Base-by-base conservation (phyloP, 2,888 invertebrate species). In the Sympetrum striolatum region DNA sequence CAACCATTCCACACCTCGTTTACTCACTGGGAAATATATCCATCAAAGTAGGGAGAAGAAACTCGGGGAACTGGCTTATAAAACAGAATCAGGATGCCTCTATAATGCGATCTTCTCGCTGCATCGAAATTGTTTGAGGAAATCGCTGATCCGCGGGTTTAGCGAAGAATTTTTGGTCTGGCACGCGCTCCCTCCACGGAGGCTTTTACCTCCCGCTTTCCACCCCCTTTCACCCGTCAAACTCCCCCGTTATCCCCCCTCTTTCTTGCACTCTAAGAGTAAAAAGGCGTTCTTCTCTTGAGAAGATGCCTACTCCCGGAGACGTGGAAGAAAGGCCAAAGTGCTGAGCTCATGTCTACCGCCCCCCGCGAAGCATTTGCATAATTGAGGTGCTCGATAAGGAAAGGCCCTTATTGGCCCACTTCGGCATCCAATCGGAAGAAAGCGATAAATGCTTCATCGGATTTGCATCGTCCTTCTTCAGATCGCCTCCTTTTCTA, bases 311-410 rank as follows among this genome's bases (percentile, higher is more conserved):
- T 73, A 25, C 73, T 73, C 31, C 73, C 15, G 31, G n/a, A 22
- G 25, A 64, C 8, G 64, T 2, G 64, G 73, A 73, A 73, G 73
- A 25, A 73, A 73, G n/a, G 25, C 73, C 73, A 73, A 73, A 73
- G 73, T 73, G 73, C 73, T 73, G 73, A 73, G 73, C 73, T 73
- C 73, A 73, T 25, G 73, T 73, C 73, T 73, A 14, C 73, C 14
- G 25, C 73, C 14, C 73, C 25, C 14, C n/a, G 25, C 25, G 25
- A 58, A 82, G 58, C 60, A 86, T 86, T 86, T 86, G 86, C 86
- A 86, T 86, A 86, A 86, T 86, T 86, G 86, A 86, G 60, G n/a
- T 60, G 37, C 60, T 64, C 37, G 37, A 64, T 64, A 60, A 86
- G 37, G 86, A 60, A 53, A 60, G 80, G 22, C 22, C 39, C 73